Evolutionary conservation across 2,888 invertebrate species (phyloP), one percentile per base, ranked within the genome.

Genomic region (Imbricaverruca yamaguchii): DNA sequence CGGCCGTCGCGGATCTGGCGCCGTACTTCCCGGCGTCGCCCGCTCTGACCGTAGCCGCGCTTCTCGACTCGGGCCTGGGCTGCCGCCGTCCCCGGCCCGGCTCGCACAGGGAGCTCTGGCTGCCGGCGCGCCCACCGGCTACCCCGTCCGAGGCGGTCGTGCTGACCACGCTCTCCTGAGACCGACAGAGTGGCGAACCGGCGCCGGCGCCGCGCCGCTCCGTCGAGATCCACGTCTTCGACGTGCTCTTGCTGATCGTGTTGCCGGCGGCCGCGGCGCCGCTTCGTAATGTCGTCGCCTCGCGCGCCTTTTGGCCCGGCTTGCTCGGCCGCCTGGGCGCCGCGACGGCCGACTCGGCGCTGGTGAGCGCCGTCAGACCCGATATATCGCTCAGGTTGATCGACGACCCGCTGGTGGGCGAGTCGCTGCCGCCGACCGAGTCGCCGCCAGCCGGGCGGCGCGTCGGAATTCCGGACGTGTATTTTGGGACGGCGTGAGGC

Each of bases 121-220:
- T 74, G 74, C 23, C 18, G 53, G 74, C 15, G 53, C 74, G 74
- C 0, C 23, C 3, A 2, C 23, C 74, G 21, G 69, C 9, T 0
- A 11, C 53, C 8, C 74, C 18, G 7, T 53, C 74, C 53, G 74
- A 39, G 15, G 23, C 74, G 18, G 25, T 53, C 2, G 13, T 9
- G 53, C 74, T 74, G 53, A 53, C 74, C 53, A 74, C 74, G 15
- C 74, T 74, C 53, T 74, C 74, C 74, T 74, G 74, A 12, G 74
- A 74, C 23, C 53, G 74, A 25, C 74, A 74, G 8, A 74, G 74
- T 15, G 74, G 74, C 21, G 74, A 74, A 15, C 74, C 21, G 39
- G 23, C 74, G 53, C 53, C 13, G 21, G 13, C 74, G 74, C 39
- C 74, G 53, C 74, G 53, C 2, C 74, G 39, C 53, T 74, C 74